Base-by-base conservation (phyloP, 1,140 invertebrate species). In the Batillaria attramentaria region DNA sequence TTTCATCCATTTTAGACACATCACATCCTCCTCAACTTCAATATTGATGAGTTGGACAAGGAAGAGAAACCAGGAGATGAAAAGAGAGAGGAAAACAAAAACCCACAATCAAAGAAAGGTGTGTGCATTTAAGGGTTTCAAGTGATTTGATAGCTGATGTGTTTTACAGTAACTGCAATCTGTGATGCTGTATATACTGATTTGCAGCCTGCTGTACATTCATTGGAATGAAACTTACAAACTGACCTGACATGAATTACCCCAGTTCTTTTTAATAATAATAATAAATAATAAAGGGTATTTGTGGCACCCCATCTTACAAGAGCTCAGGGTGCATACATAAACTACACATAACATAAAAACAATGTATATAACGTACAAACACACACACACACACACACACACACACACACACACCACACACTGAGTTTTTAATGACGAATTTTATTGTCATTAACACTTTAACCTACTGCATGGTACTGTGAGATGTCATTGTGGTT, bases 1-100 rank as follows among this genome's bases (percentile, higher is more conserved):
- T n/a, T n/a, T n/a, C n/a, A n/a, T n/a, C n/a, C n/a, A n/a, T 62
- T 62, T 8, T 57, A 75, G 73, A 75, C 73, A n/a, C 54, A 75
- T 28, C 73, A 75, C 24, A 75, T 75, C 28, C 57, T 75, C 46
- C 60, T 75, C 73, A 75, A 75, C 57, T 39, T 75, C 18, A 75
- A 75, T 39, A 75, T 75, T 28, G 57, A 75, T 35, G 73, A 75
- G 8, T 42, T 70, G 31, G 35, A 57, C 20, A 43, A 54, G n/a
- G 54, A 73, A 1, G n/a, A n/a, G 10, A 35, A n/a, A 33, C 41
- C 37, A 46, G 20, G 16, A 24, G 20, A 28, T 18, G 42, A 33
- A 35, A 35, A 28, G 0, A 2, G 39, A 62, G 57, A 75, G 1
- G 37, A 62, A 24, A 13, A 62, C 16, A n/a, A n/a, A 8, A 28